Base-by-base conservation (phyloP, 2,797 vertebrate species). In the Coilia nasus region DNA sequence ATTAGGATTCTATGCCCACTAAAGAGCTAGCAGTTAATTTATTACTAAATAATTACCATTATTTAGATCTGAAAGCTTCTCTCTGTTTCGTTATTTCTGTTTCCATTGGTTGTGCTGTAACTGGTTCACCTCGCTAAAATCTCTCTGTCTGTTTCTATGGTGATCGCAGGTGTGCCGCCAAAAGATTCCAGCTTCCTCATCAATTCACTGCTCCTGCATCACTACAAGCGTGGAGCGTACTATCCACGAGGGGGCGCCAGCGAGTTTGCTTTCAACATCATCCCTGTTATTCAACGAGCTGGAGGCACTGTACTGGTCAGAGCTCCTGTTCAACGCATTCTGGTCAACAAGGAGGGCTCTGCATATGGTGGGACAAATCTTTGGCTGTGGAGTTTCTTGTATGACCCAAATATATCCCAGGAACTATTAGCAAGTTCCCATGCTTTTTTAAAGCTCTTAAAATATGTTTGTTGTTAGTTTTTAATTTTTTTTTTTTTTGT, bases 181-280 rank as follows among this genome's bases (percentile, higher is more conserved):
- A 94, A 89, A 87, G 95, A 96, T n/a, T 96, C 95, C 78, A 97
- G 96, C 89, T 97, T 96, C 85, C 92, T 97, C 85, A 96, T 96
- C 89, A 96, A 95, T 12, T 91, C 92, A 4, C 93, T 97, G 11
- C 92, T 97, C 82, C 90, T 97, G 44, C 96, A 96, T 67, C 96
- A 97, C 91, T 97, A 96, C 92, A 96, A 96, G 81, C 94, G 94
- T 0, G 96, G 96, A 0, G 95, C 96, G 0, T 97, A 96, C 91
- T 97, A 96, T 86, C 96, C 96, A 0, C 88, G 91, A 0, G 96
- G 96, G 0, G 96, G 96, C 0, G 92, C 93, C 81, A 96, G 96
- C 84, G 96, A 96, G 90, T 93, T 96, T 56, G 95, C 96, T 21
- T 97, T 96, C 85, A 93, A 97, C 88, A 88, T 95, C 82, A 93